Base-by-base conservation (phyloP, 2,797 vertebrate genomes). In the Oreochromis mossambicus region DNA sequence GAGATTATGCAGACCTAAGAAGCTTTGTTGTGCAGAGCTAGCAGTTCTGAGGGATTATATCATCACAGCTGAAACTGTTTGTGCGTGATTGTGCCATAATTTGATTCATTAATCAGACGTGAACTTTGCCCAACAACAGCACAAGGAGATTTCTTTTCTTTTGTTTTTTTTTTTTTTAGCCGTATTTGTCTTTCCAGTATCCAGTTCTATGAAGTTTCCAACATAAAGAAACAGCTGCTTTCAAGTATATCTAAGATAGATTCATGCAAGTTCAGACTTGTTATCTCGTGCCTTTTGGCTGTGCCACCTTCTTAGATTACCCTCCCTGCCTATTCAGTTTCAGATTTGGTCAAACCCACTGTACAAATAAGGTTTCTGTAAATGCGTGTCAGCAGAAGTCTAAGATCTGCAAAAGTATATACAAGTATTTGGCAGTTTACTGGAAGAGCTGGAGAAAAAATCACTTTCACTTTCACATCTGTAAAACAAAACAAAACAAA, bases 121-220 rank as follows among this genome's bases (percentile, higher is more conserved):
- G 90, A 88, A 77, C 88, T 78, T 89, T 86, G 83, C 29, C 73
- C 88, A 6, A 3, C 34, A 56, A 7, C 32, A 32, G 3, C 46
- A 84, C 79, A 70, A 61, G 82, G 76, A 56, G 10, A 1, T 38
- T 14, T 73, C 9, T 68, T 50, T 50, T 50, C 10, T 50, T 51
- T 66, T 66, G 0, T 5, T 54, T 21, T 48, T 48, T 21, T 48
- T 48, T 32, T 48, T 17, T 29, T 75, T 13, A 3, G 1, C 46
- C 70, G 50, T 26, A 17, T 32, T 29, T 50, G 26, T 75, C 10
- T 19, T 50, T 50, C 4, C 26, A 75, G 52, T 24, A 2, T 54
- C 10, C 52, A 24, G 17, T 32, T 19, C 63, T 43, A 15, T 24
- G 13, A 26, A 43, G 38, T 68, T 68, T 68, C 17, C 8, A 21